Evolutionary conservation across 2,888 invertebrate genomes (phyloP).

Genomic region (Galerucella nymphaeae): DNA sequence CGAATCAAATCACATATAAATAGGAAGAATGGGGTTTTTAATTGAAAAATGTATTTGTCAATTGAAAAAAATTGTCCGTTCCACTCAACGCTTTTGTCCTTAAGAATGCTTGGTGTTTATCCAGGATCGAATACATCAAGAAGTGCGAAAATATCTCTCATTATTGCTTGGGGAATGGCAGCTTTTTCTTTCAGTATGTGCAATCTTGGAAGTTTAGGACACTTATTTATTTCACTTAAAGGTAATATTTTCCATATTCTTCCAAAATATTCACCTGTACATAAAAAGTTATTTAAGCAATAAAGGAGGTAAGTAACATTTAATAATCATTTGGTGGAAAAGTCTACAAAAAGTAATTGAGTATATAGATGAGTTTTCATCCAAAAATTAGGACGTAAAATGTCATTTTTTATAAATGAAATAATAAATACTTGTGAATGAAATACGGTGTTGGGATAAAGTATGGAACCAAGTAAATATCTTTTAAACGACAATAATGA

Average conservation of each 20-base stretch:
- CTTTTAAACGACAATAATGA: too few relatives aligned
- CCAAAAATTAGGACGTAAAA: too few relatives aligned
- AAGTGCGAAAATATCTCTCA: slow-evolving; percentile 1
- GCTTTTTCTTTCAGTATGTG: slow-evolving; percentile 14
- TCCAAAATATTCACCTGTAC: too few relatives aligned
- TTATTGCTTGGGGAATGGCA: slow-evolving; percentile 1
- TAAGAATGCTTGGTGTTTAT: slow-evolving; percentile 22
- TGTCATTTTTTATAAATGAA: too few relatives aligned
- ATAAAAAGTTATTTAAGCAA: too few relatives aligned
- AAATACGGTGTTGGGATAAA: too few relatives aligned
- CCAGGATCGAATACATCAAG: not conserved
- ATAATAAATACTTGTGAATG: too few relatives aligned
- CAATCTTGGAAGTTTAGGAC: slow-evolving; percentile 18
- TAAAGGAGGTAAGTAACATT: too few relatives aligned
- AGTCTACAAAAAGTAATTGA: too few relatives aligned
- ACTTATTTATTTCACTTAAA: slow-evolving; percentile 22
- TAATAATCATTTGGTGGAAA: too few relatives aligned
- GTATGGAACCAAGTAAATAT: too few relatives aligned
- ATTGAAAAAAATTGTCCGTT: slow-evolving; percentile 14
- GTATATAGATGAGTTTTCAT: too few relatives aligned
- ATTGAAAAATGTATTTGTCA: slow-evolving; percentile 10
- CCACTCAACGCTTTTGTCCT: slow-evolving; percentile 10
- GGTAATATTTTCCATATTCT: not conserved
- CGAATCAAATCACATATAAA: not conserved
- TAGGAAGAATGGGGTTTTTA: not conserved